A percentile compares a stretch with the other conserved stretches of the same genome.
Conservation (phyloP, 2,888 invertebrate genomes). For the Syritta pipiens region DNA sequence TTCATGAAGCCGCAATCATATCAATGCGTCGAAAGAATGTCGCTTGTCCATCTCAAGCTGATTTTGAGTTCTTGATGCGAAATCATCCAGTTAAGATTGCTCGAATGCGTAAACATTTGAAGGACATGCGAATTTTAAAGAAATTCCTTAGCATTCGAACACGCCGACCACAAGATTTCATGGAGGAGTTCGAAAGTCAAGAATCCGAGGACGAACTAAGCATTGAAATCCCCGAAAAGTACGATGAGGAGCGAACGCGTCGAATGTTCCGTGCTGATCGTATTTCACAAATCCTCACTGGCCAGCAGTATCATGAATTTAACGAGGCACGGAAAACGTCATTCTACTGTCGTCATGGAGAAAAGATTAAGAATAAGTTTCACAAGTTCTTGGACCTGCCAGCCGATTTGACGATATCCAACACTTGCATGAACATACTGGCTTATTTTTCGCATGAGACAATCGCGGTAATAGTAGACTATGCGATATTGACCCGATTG, state of each 20-base stretch:
- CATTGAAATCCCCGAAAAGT: slow-evolving; percentile 80
- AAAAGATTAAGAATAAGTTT: slow-evolving; percentile 82
- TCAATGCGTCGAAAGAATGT: slow-evolving; percentile 84
- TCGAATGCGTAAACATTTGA: slow-evolving; percentile 87
- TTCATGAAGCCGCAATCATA: slow-evolving; percentile 87
- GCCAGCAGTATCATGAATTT: slow-evolving; percentile 86
- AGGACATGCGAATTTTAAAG: slow-evolving; percentile 80
- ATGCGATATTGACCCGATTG: slow-evolving; percentile 88
- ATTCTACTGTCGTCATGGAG: slow-evolving; percentile 82
- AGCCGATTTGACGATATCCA: slow-evolving; percentile 82
- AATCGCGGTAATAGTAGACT: slow-evolving; percentile 92
- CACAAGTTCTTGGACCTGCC: slow-evolving; percentile 83
- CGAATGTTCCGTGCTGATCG: slow-evolving; percentile 82
- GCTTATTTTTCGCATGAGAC: slow-evolving; percentile 94
- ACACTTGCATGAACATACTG: slow-evolving; percentile 87
- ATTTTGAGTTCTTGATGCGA: slow-evolving; percentile 90
- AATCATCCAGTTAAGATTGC: slow-evolving; percentile 89
- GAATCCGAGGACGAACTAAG: slow-evolving; percentile 81
- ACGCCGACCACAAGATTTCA: slow-evolving; percentile 76
- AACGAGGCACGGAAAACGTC: slow-evolving; percentile 89
- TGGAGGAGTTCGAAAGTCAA: slow-evolving; percentile 79
- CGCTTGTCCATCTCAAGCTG: slow-evolving; percentile 81
- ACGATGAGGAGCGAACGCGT: slow-evolving; percentile 78
- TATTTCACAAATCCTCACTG: slow-evolving; percentile 81
- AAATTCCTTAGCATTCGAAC: slow-evolving; percentile 76